Evolutionary conservation across 2,797 vertebrate species (phyloP).

Genomic region (Borostomias antarcticus): DNA sequence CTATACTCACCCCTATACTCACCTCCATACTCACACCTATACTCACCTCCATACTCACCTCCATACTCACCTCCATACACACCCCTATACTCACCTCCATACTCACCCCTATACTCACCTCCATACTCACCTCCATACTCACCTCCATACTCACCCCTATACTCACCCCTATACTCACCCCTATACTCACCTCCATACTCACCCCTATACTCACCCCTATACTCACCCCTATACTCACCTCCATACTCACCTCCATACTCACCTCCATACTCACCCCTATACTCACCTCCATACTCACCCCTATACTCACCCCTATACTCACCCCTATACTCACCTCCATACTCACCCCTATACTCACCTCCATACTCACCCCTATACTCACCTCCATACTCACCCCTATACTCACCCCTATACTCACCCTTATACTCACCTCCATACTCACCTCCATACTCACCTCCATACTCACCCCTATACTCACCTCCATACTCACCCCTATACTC

Average conservation of each 20-base stretch:
- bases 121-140: neutral
- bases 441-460: too few relatives aligned
- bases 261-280: too few relatives aligned
- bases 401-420: neutral
- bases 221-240: neutral
- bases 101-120: constrained; percentile 29
- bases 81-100: neutral
- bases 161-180: neutral
- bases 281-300: too few relatives aligned
- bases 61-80: neutral
- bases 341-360: constrained; percentile 29
- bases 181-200: neutral
- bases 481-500: too few relatives aligned
- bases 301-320: neutral
- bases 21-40: too few relatives aligned
- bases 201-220: too few relatives aligned
- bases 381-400: neutral
- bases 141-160: neutral
- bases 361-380: neutral
- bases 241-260: too few relatives aligned
- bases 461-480: neutral
- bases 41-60: too few relatives aligned
- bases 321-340: neutral
- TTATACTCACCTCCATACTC: neutral
- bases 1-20: too few relatives aligned